A percentile compares a stretch with the other conserved stretches of the same genome.
phyloP scores from a whole-genome alignment of 2,888 invertebrate genomes.

The Caenorhabditis imperialis region DNA sequence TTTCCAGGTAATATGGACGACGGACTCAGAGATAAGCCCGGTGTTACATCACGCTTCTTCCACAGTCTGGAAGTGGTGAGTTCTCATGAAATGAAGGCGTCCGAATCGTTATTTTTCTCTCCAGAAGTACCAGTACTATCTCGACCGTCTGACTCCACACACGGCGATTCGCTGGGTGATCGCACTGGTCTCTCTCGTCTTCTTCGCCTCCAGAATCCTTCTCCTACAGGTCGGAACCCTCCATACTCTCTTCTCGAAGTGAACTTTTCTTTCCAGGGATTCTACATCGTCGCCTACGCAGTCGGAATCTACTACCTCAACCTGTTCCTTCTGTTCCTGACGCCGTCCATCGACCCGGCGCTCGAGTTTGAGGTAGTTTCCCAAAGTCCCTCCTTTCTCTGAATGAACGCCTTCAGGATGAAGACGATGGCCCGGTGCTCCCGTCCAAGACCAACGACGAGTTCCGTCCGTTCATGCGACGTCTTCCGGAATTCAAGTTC shows the following conservation, averaged over 20 bases:
- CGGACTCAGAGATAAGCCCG: slow-evolving; percentile 74
- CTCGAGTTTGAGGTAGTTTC: slow-evolving; percentile 86
- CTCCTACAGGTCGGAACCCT: slow-evolving; percentile 69
- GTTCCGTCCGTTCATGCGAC: slow-evolving; percentile 94
- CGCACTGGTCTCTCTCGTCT: slow-evolving; percentile 66
- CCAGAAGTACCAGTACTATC: slow-evolving; percentile 77
- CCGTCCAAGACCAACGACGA: slow-evolving; percentile 96
- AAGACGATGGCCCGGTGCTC: slow-evolving; percentile 85
- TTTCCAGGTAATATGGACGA: slow-evolving; percentile 70
- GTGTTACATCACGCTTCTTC: slow-evolving; percentile 70
- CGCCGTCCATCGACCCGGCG: slow-evolving; percentile 98
- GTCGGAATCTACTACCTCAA: slow-evolving; percentile 99
- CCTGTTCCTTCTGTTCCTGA: slow-evolving; percentile 98
- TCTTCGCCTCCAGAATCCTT: slow-evolving; percentile 72
- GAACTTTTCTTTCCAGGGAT: slow-evolving; percentile 84
- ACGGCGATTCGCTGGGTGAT: slow-evolving; percentile 75
- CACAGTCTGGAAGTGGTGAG: slow-evolving; percentile 72
- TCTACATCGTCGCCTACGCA: slow-evolving; percentile 99
- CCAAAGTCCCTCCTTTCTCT: too few species aligned
- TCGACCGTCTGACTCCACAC: slow-evolving; percentile 77
- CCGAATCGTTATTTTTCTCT: too few species aligned
- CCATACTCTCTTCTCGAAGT: background rate
- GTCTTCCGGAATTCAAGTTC: slow-evolving; percentile 99
- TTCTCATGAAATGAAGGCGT: too few species aligned
- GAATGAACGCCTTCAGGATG: slow-evolving; percentile 56